Evolutionary conservation across 1,140 invertebrate genomes (phyloP).

Genomic region (Lamellibrachia luymesi): DNA sequence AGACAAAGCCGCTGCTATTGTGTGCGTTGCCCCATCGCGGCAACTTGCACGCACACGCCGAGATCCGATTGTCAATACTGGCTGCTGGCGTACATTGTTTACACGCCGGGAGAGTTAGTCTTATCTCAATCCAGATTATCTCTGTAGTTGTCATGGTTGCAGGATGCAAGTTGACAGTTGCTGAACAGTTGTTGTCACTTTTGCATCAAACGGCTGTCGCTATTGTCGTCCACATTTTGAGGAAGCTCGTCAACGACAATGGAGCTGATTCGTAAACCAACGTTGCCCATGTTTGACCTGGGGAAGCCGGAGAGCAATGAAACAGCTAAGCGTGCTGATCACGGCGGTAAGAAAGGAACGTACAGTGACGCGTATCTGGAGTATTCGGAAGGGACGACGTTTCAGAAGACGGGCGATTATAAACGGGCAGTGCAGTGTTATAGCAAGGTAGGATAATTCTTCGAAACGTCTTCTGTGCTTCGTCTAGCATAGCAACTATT

Average conservation of each 20-base stretch:
- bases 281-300: not conserved
- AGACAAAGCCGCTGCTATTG: not conserved
- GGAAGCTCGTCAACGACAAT: not conserved
- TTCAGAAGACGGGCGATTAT: conserved; percentile 28
- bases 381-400: conserved; percentile 26
- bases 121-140: conserved; percentile 1
- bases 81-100: not conserved
- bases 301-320: not conserved
- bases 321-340: not conserved
- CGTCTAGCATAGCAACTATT: not conserved
- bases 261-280: not conserved
- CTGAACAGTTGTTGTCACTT: not conserved
- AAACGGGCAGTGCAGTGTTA: conserved; percentile 39
- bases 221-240: not conserved
- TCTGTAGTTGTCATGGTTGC: not conserved
- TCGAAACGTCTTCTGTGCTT: not conserved
- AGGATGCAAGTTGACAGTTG: not conserved
- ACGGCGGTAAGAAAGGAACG: not conserved
- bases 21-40: not conserved
- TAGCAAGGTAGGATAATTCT: conserved; percentile 35
- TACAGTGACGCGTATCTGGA: conserved; percentile 28
- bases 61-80: not conserved
- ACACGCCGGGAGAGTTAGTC: not conserved
- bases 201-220: not conserved
- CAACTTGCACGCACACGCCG: not conserved